Percentiles rank a stretch among this genome's conserved stretches.
Conservation (phyloP, 2,888 invertebrate species). For the Charanyca ferruginea region DNA sequence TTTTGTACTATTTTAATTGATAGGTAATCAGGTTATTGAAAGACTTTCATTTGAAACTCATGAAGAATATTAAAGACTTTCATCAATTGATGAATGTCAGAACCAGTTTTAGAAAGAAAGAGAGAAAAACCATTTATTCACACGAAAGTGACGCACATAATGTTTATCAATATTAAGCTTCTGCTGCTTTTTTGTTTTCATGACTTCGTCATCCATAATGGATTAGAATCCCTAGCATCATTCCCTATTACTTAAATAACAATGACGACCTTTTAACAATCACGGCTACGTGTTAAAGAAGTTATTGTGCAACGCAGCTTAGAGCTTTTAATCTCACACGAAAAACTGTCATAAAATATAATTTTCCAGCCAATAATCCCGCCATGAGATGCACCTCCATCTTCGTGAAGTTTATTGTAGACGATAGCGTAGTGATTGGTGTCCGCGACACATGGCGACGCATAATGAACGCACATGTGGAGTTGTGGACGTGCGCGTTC, state of each 20-base stretch:
- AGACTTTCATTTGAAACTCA: too few relatives aligned
- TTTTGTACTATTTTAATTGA: too few relatives aligned
- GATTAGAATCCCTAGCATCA: background rate
- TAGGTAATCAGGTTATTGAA: too few relatives aligned
- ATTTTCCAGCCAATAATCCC: constrained; percentile 14
- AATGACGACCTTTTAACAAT: background rate
- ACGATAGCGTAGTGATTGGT: constrained; percentile 3
- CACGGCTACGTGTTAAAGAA: background rate
- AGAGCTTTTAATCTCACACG: constrained; percentile 7
- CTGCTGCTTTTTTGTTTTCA: too few relatives aligned
- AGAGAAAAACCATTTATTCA: too few relatives aligned
- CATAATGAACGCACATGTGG: constrained; percentile 62
- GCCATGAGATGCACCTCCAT: constrained; percentile 15
- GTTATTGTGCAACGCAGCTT: background rate
- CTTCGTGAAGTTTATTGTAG: constrained; percentile 14
- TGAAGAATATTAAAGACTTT: too few relatives aligned
- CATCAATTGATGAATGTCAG: background rate
- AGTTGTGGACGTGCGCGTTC: constrained; percentile 52
- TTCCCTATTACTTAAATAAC: background rate
- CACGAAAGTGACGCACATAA: too few relatives aligned
- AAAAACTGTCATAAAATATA: constrained; percentile 26
- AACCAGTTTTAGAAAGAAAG: too few relatives aligned
- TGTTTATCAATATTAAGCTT: too few relatives aligned
- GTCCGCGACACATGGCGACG: constrained; percentile 53
- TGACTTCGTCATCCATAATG: background rate